phyloP scores from a whole-genome alignment of 2,113 vertebrate genomes.

The Fregata magnificens region DNA sequence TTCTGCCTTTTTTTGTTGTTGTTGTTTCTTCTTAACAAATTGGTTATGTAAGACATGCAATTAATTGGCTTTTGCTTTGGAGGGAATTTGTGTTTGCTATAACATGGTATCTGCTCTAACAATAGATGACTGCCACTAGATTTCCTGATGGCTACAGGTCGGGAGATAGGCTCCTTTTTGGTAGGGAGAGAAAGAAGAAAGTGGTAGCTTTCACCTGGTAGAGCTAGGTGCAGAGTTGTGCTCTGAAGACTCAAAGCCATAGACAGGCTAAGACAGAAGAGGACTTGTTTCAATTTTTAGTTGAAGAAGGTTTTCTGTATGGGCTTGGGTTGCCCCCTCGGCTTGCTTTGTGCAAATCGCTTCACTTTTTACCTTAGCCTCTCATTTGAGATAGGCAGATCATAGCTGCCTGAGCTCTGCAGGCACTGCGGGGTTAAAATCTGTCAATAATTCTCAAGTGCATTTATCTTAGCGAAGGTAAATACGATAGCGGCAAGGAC shows the following conservation, averaged over 20 bases:
- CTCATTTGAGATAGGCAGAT: neutral
- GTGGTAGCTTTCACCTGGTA: neutral
- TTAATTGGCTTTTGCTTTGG: neutral
- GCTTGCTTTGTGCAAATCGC: neutral
- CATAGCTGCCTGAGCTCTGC: neutral
- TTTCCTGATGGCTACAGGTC: neutral
- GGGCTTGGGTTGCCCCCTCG: neutral
- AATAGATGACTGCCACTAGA: neutral
- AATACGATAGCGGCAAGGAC: neutral
- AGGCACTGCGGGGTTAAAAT: neutral
- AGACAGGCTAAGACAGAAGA: neutral
- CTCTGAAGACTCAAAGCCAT: neutral
- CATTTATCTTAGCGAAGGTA: neutral
- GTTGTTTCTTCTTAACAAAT: neutral
- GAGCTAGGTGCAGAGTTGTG: accelerated
- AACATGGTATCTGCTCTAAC: neutral
- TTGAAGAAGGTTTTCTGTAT: neutral
- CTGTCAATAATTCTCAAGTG: neutral
- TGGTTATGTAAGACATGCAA: neutral
- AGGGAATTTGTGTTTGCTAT: neutral
- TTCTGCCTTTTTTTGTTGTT: neutral
- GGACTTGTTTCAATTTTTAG: neutral
- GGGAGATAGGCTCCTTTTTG: neutral
- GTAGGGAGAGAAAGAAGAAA: neutral
- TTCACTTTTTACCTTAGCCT: neutral